These are phyloP conservation scores for Eurystomus gularis DNA, from an alignment of 2,113 vertebrate genomes.

Conservation along the genomic window DNA sequence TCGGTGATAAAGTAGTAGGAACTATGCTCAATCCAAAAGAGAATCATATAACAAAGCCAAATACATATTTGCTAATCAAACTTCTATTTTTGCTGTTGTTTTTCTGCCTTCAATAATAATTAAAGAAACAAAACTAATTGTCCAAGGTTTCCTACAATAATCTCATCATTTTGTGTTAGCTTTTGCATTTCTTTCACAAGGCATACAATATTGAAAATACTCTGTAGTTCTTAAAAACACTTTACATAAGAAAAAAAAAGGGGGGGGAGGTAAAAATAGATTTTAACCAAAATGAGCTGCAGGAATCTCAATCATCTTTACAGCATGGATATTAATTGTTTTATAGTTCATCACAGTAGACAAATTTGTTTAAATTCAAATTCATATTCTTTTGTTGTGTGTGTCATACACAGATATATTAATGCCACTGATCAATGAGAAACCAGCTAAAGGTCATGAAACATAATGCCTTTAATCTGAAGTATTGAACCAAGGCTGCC, in stretches of 20 bases:
- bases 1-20: background rate
- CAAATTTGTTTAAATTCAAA: background rate
- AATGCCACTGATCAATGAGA: slow-evolving; percentile 24
- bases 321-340: background rate
- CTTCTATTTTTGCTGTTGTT: background rate
- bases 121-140: background rate
- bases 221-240: background rate
- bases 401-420: slow-evolving; percentile 1
- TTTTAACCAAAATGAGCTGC: background rate
- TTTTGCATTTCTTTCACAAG: background rate
- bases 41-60: background rate
- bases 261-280: background rate
- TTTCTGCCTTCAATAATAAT: background rate
- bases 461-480: background rate
- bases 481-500: background rate
- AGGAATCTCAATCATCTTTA: background rate
- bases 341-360: background rate
- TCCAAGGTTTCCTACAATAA: background rate
- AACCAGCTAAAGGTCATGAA: slow-evolving; percentile 11
- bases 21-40: background rate
- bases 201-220: background rate
- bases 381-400: slow-evolving; percentile 36
- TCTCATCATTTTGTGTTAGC: background rate
- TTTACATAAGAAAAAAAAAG: background rate
- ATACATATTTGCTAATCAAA: background rate